A percentile compares a stretch with the other conserved stretches of the same genome.
Conservation (phyloP, 2,113 vertebrate species). For the Lethenteron reissneri region DNA sequence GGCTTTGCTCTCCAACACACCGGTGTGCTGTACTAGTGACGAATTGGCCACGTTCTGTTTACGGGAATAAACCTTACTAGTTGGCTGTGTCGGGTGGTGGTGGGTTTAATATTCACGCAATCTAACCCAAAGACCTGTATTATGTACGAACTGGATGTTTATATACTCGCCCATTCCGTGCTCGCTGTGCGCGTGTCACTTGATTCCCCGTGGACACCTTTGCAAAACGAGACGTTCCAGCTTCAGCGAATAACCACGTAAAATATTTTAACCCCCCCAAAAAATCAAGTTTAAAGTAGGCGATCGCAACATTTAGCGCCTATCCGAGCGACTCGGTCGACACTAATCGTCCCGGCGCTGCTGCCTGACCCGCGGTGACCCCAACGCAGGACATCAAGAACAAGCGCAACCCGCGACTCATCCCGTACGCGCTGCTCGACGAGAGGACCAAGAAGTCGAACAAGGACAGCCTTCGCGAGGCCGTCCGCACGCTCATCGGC, state of each 20-base stretch:
- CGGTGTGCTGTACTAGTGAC: too few relatives aligned
- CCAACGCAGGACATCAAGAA: constrained; percentile 63
- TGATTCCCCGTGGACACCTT: neutral
- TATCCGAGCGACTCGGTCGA: too few relatives aligned
- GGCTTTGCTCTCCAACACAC: too few relatives aligned
- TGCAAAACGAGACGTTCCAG: neutral
- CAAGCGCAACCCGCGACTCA: constrained; percentile 80
- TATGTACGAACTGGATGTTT: neutral
- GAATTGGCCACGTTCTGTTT: too few relatives aligned
- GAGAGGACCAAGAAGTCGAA: constrained; percentile 96
- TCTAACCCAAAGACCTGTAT: too few relatives aligned
- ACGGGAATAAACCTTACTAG: too few relatives aligned
- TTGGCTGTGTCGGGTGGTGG: too few relatives aligned
- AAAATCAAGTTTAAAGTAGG: too few relatives aligned
- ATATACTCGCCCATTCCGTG: neutral
- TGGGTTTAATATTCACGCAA: too few relatives aligned
- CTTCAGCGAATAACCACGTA: neutral
- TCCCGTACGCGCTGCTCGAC: constrained; percentile 69
- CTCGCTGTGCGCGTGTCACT: neutral
- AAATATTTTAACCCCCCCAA: too few relatives aligned
- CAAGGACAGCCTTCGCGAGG: constrained; percentile 82
- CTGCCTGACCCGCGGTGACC: constrained; percentile 11
- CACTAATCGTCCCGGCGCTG: neutral
- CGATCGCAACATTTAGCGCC: too few relatives aligned
- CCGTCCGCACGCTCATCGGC: constrained; percentile 73